phyloP scores from a whole-genome alignment of 1,140 invertebrate species.

The Druon quercuslanigerum region DNA sequence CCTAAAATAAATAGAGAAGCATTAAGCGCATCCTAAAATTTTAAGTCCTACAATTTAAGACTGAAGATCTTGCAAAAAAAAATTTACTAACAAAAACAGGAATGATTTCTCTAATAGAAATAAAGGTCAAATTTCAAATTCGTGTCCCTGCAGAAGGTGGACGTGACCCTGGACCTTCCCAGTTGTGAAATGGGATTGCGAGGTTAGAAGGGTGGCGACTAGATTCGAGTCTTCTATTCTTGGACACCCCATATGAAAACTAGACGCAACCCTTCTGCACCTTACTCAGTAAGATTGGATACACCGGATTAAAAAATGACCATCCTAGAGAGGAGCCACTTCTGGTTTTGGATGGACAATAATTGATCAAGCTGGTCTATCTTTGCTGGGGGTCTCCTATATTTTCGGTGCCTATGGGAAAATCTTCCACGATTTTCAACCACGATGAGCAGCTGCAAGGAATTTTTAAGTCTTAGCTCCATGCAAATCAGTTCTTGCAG shows the following conservation, averaged over 20 bases:
- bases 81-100: too few species aligned
- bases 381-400: conserved; percentile 63
- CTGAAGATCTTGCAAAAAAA: too few species aligned
- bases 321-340: conserved; percentile 45
- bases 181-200: neutral
- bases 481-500: conserved; percentile 58
- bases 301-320: conserved; percentile 37
- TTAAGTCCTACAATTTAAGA: too few species aligned
- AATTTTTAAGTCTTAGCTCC: conserved; percentile 62
- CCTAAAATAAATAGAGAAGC: too few species aligned
- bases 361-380: conserved; percentile 35
- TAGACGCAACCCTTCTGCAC: conserved; percentile 56
- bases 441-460: conserved; percentile 50
- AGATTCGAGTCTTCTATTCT: conserved; percentile 6
- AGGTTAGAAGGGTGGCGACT: conserved; percentile 19
- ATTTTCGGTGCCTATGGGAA: conserved; percentile 60
- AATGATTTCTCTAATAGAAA: neutral
- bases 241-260: conserved; percentile 39
- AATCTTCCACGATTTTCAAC: conserved; percentile 55
- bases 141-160: neutral
- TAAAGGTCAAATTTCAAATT: conserved; percentile 6
- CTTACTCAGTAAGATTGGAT: conserved; percentile 46
- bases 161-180: conserved; percentile 1
- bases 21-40: too few species aligned
- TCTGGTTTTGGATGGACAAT: conserved; percentile 38